A percentile compares a stretch with the other conserved stretches of the same genome.
phyloP scores from a whole-genome alignment of 1,140 invertebrate genomes.

The Ceratina japonica region DNA sequence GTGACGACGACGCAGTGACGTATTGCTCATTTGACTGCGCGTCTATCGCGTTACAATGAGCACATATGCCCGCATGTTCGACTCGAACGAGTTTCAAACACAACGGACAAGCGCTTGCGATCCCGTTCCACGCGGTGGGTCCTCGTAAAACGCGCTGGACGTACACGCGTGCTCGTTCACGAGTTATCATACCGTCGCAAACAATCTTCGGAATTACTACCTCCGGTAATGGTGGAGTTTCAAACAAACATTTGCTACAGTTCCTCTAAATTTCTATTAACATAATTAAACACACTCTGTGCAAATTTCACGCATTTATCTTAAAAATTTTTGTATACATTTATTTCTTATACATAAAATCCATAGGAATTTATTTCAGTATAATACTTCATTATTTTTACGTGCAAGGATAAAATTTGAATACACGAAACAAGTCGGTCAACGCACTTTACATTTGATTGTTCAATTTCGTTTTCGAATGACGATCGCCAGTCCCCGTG shows the following conservation, averaged over 20 bases:
- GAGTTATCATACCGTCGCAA: background rate
- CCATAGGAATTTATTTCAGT: too few species aligned
- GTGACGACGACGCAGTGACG: too few species aligned
- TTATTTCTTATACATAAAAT: too few species aligned
- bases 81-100: conserved; percentile 17
- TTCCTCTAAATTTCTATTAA: too few species aligned
- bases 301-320: too few species aligned
- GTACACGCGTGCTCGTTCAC: background rate
- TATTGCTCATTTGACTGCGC: conserved; percentile 33
- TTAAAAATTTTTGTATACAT: too few species aligned
- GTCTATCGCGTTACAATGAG: conserved; percentile 31
- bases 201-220: background rate
- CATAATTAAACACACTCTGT: too few species aligned
- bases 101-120: background rate
- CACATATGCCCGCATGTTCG: conserved; percentile 45
- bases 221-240: background rate
- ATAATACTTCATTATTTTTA: too few species aligned
- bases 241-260: background rate
- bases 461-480: too few species aligned
- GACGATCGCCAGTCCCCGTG: background rate
- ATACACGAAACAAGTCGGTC: too few species aligned
- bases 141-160: conserved; percentile 29
- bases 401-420: too few species aligned
- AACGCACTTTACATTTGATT: too few species aligned
- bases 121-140: conserved; percentile 38